Evolutionary conservation across 2,113 vertebrate genomes (phyloP), one percentile per base, ranked within the genome.

Genomic region (Heterocephalus glaber): DNA sequence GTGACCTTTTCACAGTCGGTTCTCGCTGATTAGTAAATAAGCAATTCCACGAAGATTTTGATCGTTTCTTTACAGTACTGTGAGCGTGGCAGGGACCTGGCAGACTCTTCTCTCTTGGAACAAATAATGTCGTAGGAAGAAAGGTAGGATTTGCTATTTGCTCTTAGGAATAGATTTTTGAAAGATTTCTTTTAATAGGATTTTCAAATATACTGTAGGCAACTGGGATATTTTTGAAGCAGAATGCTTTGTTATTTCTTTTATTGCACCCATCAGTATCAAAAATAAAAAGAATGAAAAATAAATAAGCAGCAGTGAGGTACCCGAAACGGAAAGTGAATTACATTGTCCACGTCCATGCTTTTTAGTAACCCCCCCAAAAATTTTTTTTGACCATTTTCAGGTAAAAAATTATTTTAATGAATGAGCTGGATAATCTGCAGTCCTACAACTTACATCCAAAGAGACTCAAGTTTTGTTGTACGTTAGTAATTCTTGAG

Each of bases 41-140:
- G 14, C 58, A 89, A 89, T 95, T 96, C 89, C 24, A 47, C 65
- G 19, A 96, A 89, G 52, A 87, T 83, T 86, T 79, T 79, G 24
- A 84, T 65, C 54, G 30, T 86, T 83, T 22, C 12, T 90, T 92
- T 84, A 22, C 26, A 89, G 33, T 47, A 76, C 89, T n/a, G 8
- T 84, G 14, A 89, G 60, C 35, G 2, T 84, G 28, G 54, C 54
- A 33, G 56, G 30, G 80, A 87, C 24, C 68, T 84, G 82, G 68
- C 68, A 92, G 68, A 58, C 92, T 35, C 35, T 90, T 79, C 54
- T 89, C 86, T 80, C 66, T 80, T 92, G 89, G 35, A 95, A 79
- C 49, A 94, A 95, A 83, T 70, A 94, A 84, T 66, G 12, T 92
- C 81, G 90, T 74, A 65, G 68, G 66, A 91, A 88, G 60, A 83